A percentile compares a stretch with the other conserved stretches of the same genome.
phyloP scores from a whole-genome alignment of 2,888 invertebrate species.

The Syrphus vitripennis region DNA sequence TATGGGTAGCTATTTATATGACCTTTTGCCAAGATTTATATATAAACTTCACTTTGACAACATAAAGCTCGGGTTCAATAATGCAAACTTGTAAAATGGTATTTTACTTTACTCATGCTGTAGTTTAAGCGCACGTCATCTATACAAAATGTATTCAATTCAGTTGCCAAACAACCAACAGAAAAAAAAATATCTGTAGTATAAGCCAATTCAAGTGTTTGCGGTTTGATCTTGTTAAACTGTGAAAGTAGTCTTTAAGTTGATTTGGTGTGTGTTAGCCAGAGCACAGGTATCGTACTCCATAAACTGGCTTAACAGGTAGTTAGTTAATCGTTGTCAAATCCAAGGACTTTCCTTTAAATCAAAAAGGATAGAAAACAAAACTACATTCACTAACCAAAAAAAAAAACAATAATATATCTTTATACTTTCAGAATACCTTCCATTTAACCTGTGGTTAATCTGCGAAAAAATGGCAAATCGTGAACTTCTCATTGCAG shows the following conservation, averaged over 20 bases:
- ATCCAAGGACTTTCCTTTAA: conserved; percentile 57
- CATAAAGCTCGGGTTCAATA: background rate
- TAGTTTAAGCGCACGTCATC: background rate
- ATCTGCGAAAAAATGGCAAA: conserved; percentile 39
- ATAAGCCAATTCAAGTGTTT: background rate
- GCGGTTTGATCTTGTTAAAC: conserved; percentile 43
- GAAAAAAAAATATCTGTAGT: background rate
- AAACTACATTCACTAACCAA: background rate
- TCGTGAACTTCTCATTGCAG: conserved; percentile 41
- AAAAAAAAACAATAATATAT: background rate
- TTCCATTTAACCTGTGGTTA: background rate
- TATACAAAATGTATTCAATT: background rate
- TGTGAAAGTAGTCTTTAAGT: conserved; percentile 63
- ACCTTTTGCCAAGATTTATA: conserved; percentile 28
- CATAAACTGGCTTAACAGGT: conserved; percentile 53
- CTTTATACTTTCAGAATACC: conserved; percentile 31
- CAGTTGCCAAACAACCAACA: background rate
- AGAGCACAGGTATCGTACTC: conserved; percentile 1
- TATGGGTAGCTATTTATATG: background rate
- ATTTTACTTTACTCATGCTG: background rate
- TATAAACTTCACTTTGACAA: background rate
- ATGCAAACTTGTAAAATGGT: background rate
- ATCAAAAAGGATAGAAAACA: background rate
- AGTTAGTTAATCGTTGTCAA: conserved; percentile 37
- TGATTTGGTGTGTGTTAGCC: background rate